Evolutionary conservation across 2,888 invertebrate species (phyloP).

Genomic region (Lithophane leautieri): DNA sequence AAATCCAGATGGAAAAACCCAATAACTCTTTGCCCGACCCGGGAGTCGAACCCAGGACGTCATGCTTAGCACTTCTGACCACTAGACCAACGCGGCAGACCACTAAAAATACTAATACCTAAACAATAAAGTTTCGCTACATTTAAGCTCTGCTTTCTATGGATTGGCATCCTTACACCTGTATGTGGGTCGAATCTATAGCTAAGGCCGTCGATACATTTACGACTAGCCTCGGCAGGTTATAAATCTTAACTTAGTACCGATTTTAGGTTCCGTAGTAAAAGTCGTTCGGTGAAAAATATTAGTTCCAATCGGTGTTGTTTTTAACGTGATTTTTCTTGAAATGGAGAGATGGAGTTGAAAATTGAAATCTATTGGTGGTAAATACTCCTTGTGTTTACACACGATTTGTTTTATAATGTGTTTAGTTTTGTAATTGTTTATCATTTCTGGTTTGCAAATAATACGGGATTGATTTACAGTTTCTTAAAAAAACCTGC

Average conservation of each 20-base stretch:
- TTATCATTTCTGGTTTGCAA: neutral
- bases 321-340: conserved; percentile 33
- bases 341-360: neutral
- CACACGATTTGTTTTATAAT: neutral
- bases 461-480: neutral
- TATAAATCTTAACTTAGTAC: conserved; percentile 71
- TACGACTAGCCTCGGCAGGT: conserved; percentile 67
- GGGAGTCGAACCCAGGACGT: too few species aligned
- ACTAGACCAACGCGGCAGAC: too few species aligned
- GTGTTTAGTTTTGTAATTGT: neutral
- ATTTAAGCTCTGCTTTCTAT: conserved; percentile 27
- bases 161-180: conserved; percentile 28
- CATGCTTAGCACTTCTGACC: too few species aligned
- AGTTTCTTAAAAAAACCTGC: neutral
- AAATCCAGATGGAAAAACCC: too few species aligned
- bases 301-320: conserved; percentile 40
- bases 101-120: neutral
- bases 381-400: neutral
- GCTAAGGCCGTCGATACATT: conserved; percentile 70
- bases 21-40: too few species aligned
- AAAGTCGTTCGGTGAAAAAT: conserved; percentile 59
- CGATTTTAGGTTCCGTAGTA: conserved; percentile 65
- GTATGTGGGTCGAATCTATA: conserved; percentile 58
- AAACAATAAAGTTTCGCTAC: neutral
- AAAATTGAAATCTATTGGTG: neutral